Base-by-base conservation (phyloP, 2,113 vertebrate species). In the Echinops telfairi region DNA sequence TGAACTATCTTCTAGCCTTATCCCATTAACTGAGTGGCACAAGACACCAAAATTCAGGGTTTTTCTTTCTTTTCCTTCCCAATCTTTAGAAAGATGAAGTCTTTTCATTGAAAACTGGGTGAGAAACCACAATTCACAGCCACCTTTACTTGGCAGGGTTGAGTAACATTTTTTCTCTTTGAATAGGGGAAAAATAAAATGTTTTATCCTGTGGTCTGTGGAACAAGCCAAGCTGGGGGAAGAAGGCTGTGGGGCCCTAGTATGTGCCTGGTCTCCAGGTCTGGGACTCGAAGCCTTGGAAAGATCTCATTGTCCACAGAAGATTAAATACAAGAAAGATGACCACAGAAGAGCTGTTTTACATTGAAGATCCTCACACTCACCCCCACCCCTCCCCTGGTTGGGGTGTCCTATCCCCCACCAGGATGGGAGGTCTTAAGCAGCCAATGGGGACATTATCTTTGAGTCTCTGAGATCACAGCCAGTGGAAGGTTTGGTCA, bases 61-160 rank as follows among this genome's bases (percentile, higher is more conserved):
- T 8, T 53, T 53, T 53, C 47, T 53, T 53, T 53, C 16, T 43
- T 58, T 94, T 84, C 79, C 75, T n/a, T 14, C 33, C 57, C 31
- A 27, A 17, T 53, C 71, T 88, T 40, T 85, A 66, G 20, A 27
- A 27, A 66, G 6, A 66, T 9, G 25, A 66, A 27, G 25, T 66
- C 23, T 27, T 25, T 66, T 29, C 20, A 29, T 66, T 66, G 23
- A 25, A 27, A 12, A 3, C 1, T 62, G 31, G 19, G 40, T 53
- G 22, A 53, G 87, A 91, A 92, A 40, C 7, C 40, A 40, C 40
- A 62, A 78, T 71, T 12, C 82, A 79, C 1, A 78, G 22, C 22
- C 83, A 60, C 29, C 25, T 43, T 68, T 43, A 43, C 57, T 70
- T 75, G 20, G 78, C 53, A 92, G 92, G 33, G 58, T 86, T 36